Conservation (phyloP, 2,797 vertebrate species). For the Buceros bicornis region DNA sequence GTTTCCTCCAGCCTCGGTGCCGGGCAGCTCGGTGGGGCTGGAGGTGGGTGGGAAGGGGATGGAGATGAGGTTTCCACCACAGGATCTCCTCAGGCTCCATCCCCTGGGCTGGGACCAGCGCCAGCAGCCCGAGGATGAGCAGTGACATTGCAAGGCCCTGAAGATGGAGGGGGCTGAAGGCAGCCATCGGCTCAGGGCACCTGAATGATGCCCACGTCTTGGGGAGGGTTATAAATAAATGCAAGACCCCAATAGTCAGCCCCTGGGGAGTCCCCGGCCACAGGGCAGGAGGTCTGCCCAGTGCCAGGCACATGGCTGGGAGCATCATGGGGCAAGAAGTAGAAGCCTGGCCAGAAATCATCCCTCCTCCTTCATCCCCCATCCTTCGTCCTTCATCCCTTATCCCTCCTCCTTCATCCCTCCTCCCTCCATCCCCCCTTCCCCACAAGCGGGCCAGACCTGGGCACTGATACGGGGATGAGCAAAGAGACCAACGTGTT, state of each 20-base stretch:
- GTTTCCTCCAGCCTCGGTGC: background rate
- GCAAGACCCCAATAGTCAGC: rapidly evolving
- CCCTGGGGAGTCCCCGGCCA: background rate
- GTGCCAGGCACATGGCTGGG: background rate
- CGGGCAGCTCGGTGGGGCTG: rapidly evolving
- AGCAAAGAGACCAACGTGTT: background rate
- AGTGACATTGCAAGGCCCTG: background rate
- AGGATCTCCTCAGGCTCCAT: background rate
- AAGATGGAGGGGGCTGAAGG: rapidly evolving
- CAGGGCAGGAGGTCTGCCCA: background rate
- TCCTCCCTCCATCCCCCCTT: background rate
- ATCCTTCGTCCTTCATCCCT: background rate
- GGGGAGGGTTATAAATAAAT: background rate
- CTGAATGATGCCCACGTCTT: background rate
- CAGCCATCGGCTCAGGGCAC: rapidly evolving
- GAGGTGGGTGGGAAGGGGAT: background rate
- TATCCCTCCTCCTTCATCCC: background rate
- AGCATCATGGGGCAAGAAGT: background rate
- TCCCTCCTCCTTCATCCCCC: background rate
- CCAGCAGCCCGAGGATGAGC: background rate
- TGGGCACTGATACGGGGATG: rapidly evolving
- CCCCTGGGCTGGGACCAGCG: background rate
- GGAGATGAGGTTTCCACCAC: background rate
- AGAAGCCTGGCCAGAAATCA: background rate
- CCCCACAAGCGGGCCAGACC: background rate